Conservation (phyloP, 1,140 invertebrate genomes). For the Chironomus striatipennis region DNA sequence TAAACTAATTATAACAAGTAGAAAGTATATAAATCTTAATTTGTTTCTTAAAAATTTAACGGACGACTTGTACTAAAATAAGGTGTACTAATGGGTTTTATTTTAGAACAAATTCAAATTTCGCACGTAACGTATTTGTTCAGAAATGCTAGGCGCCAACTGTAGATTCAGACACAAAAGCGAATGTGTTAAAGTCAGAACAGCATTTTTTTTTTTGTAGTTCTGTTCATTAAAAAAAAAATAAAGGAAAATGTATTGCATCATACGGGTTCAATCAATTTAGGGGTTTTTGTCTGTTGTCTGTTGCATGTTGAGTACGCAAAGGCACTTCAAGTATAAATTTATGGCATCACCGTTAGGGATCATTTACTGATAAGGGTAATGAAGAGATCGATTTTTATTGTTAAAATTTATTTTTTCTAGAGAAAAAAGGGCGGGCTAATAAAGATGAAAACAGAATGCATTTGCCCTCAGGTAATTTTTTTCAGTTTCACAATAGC, state of each 20-base stretch:
- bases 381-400: not conserved
- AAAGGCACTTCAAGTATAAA: not conserved
- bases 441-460: too few relatives aligned
- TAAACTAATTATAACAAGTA: too few relatives aligned
- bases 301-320: not conserved
- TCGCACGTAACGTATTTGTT: too few relatives aligned
- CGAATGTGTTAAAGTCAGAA: too few relatives aligned
- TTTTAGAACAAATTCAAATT: too few relatives aligned
- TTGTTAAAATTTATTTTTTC: not conserved
- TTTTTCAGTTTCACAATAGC: not conserved
- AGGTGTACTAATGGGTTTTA: too few relatives aligned
- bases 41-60: too few relatives aligned
- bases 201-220: too few relatives aligned
- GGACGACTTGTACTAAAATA: too few relatives aligned
- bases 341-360: slow-evolving; percentile 5
- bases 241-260: not conserved
- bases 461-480: not conserved
- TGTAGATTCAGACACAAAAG: too few relatives aligned
- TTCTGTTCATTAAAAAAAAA: not conserved
- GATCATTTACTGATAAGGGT: slow-evolving; percentile 17
- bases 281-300: not conserved
- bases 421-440: not conserved
- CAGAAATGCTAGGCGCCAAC: too few relatives aligned
- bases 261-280: not conserved
- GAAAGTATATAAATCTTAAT: too few relatives aligned